Conservation (phyloP, 2,113 vertebrate species). For the Sterrhoptilus dennistouni region DNA sequence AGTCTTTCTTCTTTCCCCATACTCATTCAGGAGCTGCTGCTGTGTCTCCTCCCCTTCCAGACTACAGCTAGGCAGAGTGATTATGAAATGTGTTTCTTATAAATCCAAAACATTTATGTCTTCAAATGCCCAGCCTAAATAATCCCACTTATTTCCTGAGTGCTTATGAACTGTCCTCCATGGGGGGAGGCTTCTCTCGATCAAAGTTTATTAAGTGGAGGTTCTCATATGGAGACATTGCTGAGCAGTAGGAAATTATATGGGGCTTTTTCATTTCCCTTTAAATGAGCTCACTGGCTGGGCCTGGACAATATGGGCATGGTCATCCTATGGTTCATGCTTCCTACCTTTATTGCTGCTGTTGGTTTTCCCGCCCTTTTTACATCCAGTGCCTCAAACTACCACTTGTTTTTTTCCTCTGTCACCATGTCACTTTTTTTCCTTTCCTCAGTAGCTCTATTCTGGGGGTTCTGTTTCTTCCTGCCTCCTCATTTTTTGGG, state of each 20-base stretch:
- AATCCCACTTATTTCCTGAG: slow-evolving; percentile 74
- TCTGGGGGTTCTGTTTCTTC: not conserved
- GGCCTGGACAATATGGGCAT: not conserved
- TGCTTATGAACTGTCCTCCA: slow-evolving; percentile 40
- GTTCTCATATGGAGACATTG: slow-evolving; percentile 55
- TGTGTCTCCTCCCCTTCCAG: slow-evolving; percentile 47
- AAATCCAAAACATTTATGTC: slow-evolving; percentile 56
- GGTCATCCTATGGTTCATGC: slow-evolving; percentile 7
- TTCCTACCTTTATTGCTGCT: not conserved
- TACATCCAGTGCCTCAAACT: not conserved
- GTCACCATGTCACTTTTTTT: not conserved
- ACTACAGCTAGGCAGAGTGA: slow-evolving; percentile 42
- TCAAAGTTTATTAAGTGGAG: slow-evolving; percentile 58
- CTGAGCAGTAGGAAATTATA: slow-evolving; percentile 52
- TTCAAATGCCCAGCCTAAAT: slow-evolving; percentile 50
- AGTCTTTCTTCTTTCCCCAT: slow-evolving; percentile 35
- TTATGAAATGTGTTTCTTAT: slow-evolving; percentile 72
- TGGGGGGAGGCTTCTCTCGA: slow-evolving; percentile 36
- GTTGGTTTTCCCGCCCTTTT: not conserved
- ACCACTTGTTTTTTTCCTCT: not conserved
- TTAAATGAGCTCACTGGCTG: slow-evolving; percentile 31
- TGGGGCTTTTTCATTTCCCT: slow-evolving; percentile 59
- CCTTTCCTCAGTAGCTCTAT: not conserved
- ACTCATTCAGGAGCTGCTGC: slow-evolving; percentile 41
- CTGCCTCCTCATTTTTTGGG: not conserved